A percentile compares a stretch with the other conserved stretches of the same genome.
Evolutionary conservation across 1,140 invertebrate genomes (phyloP).

Genomic region (Drepana arcuata): DNA sequence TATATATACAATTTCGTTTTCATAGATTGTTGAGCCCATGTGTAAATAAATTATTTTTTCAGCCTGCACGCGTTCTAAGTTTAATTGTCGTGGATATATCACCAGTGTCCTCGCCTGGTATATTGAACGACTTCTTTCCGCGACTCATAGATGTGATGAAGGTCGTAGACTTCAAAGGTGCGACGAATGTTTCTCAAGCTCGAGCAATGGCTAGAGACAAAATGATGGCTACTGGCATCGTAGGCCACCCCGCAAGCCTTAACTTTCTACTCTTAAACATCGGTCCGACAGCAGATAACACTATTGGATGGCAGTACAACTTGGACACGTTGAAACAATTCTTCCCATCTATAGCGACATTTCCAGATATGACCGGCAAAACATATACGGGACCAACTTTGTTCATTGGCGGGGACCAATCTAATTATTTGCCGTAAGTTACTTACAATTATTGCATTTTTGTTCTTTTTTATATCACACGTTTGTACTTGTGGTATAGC

Average conservation of each 20-base stretch:
- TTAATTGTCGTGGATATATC: constrained; percentile 88
- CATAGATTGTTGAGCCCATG: too few relatives aligned
- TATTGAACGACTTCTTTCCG: constrained; percentile 68
- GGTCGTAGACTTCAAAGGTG: constrained; percentile 13
- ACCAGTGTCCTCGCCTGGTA: constrained; percentile 75
- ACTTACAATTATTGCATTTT: too few relatives aligned
- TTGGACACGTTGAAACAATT: constrained; percentile 24
- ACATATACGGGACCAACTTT: constrained; percentile 76
- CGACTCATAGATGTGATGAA: constrained; percentile 68
- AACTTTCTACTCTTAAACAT: constrained; percentile 39
- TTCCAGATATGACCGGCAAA: constrained; percentile 66
- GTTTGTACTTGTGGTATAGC: too few relatives aligned
- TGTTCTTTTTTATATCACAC: too few relatives aligned
- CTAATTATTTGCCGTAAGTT: constrained; percentile 79
- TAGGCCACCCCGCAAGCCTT: constrained; percentile 11
- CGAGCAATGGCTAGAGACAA: constrained; percentile 68
- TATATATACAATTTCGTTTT: constrained; percentile 1
- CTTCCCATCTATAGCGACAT: constrained; percentile 71
- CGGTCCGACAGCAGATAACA: constrained; percentile 18
- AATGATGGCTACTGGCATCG: constrained; percentile 19
- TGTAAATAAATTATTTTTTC: too few relatives aligned
- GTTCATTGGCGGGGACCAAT: constrained; percentile 82
- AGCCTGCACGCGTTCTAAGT: constrained; percentile 82
- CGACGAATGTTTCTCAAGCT: constrained; percentile 67
- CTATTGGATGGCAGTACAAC: constrained; percentile 40